Percentiles rank a stretch among this genome's conserved stretches.
Evolutionary conservation across 2,797 vertebrate genomes (phyloP).

Genomic region (Ptychadena robeensis): DNA sequence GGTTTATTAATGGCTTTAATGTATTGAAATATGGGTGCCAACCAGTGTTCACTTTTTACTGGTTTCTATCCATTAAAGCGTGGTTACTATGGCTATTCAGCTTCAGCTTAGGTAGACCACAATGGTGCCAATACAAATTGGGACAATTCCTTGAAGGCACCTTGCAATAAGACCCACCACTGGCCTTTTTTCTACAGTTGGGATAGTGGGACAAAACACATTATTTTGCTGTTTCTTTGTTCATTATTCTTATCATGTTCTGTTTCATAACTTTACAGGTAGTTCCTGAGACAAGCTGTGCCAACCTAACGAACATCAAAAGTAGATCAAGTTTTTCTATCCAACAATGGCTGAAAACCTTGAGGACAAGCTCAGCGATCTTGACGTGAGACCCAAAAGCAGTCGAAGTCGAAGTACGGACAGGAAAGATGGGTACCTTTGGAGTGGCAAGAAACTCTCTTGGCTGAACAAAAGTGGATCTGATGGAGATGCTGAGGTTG

Average conservation of each 20-base stretch:
- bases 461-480: slow-evolving; percentile 79
- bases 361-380: slow-evolving; percentile 78
- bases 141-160: too few relatives aligned
- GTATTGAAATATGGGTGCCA: too few relatives aligned
- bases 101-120: too few relatives aligned
- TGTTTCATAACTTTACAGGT: slow-evolving; percentile 61
- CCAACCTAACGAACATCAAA: background rate
- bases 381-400: slow-evolving; percentile 88
- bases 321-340: background rate
- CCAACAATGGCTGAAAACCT: slow-evolving; percentile 77
- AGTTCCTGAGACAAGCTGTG: slow-evolving; percentile 51
- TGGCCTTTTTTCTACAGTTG: too few relatives aligned
- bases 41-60: too few relatives aligned
- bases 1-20: too few relatives aligned
- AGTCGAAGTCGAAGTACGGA: slow-evolving; percentile 91
- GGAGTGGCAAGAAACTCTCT: slow-evolving; percentile 91
- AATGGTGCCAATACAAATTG: too few relatives aligned
- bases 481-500: slow-evolving; percentile 65
- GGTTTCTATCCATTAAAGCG: too few relatives aligned
- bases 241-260: background rate
- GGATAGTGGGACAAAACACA: background rate
- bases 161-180: too few relatives aligned
- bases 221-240: background rate
- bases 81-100: too few relatives aligned
- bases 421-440: slow-evolving; percentile 86